Base-by-base conservation (phyloP, 2,113 vertebrate species). In the Tyto alba region DNA sequence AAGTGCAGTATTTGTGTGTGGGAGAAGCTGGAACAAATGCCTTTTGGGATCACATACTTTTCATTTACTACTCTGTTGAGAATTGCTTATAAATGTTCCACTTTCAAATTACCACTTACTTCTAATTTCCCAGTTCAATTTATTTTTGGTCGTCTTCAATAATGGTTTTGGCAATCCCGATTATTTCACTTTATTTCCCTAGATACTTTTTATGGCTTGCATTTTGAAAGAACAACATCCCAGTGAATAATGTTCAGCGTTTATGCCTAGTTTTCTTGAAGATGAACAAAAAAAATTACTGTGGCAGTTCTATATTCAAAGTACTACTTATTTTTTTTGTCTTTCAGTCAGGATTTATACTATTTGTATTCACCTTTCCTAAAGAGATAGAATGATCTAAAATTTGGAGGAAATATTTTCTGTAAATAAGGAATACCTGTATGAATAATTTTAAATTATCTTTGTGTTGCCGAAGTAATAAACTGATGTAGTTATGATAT, bases 391-490 rank as follows among this genome's bases (percentile, higher is more conserved):
- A 62, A 57, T 7, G 21, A 30, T 64, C 20, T 72, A 29, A 89
- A 93, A 79, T 81, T 53, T 84, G 11, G 7, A 94, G 83, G 50
- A 77, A 97, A 48, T 41, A 56, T 19, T 68, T 79, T 90, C 32
- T 62, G 7, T 27, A 88, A 81, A 89, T 67, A 92, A 88, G 64
- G 72, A 63, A 19, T 68, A 73, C 25, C 63, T 16, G 34, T 59
- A 18, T 85, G 64, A 89, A 85, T 78, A 89, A 64, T 68, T 94
- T 83, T 89, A 80, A 88, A 85, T 96, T 94, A 89, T 38, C 43
- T 89, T 71, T 64, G 29, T 18, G 11, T 93, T 95, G 79, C 89
- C 48, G n/a, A 82, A 88, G 56, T 34, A 89, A 84, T 85, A 62
- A 50, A 66, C 55, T 89, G 25, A 25, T 85, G 30, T 62, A 62